Conservation (phyloP, 2,797 vertebrate species). For the Borostomias antarcticus region DNA sequence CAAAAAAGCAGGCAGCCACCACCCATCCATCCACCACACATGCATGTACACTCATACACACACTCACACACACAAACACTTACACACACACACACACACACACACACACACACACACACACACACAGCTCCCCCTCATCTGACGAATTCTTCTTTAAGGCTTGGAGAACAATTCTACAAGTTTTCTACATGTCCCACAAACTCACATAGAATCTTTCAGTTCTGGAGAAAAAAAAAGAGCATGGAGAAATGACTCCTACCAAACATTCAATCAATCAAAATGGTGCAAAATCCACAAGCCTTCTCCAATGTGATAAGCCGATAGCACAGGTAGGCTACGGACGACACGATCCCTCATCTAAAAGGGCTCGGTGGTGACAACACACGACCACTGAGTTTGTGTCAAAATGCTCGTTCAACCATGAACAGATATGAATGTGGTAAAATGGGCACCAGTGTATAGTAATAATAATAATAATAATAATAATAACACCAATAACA, state of each 20-base stretch:
- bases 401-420: too few relatives aligned
- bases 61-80: neutral
- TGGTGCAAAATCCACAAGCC: neutral
- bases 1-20: constrained; percentile 61
- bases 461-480: too few relatives aligned
- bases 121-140: neutral
- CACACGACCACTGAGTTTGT: too few relatives aligned
- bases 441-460: too few relatives aligned
- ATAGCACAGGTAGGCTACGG: too few relatives aligned
- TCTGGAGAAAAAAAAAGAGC: neutral
- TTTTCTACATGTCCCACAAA: constrained; percentile 41
- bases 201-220: neutral
- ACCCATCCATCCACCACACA: constrained; percentile 49
- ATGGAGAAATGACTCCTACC: neutral
- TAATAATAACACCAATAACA: too few relatives aligned
- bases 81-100: neutral
- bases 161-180: constrained; percentile 38
- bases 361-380: too few relatives aligned
- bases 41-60: neutral
- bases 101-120: neutral
- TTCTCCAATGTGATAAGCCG: neutral
- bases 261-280: neutral
- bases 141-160: neutral
- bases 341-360: too few relatives aligned
- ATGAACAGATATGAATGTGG: too few relatives aligned